A percentile compares a stretch with the other conserved stretches of the same genome.
Conservation (phyloP, 2,113 vertebrate species). For the Bufo bufo region DNA sequence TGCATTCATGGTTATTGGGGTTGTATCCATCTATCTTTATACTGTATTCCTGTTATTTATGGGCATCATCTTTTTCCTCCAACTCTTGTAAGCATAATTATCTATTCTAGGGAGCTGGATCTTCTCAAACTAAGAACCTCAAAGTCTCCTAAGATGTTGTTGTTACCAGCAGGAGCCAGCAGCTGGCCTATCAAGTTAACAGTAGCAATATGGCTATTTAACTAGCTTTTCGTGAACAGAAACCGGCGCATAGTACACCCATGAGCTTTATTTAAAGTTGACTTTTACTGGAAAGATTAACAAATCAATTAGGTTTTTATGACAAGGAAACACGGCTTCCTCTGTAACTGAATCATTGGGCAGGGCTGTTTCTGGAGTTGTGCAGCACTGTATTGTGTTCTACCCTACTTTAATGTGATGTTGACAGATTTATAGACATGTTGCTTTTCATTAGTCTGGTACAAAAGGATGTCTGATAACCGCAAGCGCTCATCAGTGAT, state of each 20-base stretch:
- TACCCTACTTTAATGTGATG: background rate
- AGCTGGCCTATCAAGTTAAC: background rate
- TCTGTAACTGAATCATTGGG: conserved; percentile 18
- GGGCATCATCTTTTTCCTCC: no score
- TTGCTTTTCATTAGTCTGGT: conserved; percentile 28
- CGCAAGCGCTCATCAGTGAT: background rate
- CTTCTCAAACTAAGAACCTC: background rate
- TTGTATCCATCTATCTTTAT: background rate
- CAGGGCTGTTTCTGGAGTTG: conserved; percentile 9
- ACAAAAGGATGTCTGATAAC: conserved; percentile 16
- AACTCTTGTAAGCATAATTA: no score
- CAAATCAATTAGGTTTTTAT: background rate
- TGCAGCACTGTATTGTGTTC: background rate
- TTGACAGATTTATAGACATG: conserved; percentile 28
- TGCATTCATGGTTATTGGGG: background rate
- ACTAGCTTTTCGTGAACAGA: background rate
- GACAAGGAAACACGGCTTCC: conserved; percentile 1
- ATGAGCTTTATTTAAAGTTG: background rate
- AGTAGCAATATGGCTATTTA: background rate
- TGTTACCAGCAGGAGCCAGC: background rate
- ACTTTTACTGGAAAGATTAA: conserved; percentile 14
- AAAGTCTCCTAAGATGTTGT: background rate
- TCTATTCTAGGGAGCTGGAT: no score
- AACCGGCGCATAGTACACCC: background rate
- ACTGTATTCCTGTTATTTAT: no score